Base-by-base conservation (phyloP, 2,888 invertebrate genomes). In the Mesorhabditis spiculigera region DNA sequence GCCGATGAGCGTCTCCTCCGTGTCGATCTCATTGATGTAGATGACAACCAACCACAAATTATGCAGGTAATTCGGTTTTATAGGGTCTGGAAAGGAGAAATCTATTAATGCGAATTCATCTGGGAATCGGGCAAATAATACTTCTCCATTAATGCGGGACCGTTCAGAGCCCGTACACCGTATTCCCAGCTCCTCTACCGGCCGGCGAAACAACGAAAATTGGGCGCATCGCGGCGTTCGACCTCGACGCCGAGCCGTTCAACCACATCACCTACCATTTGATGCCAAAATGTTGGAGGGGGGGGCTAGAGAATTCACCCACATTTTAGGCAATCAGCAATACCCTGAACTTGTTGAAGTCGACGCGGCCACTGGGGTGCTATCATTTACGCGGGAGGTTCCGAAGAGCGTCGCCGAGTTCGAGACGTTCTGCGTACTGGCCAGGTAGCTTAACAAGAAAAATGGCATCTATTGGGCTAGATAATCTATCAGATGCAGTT, bases 211-310 rank as follows among this genome's bases (percentile, higher is more conserved):
- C 58, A 3, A 50, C 8, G n/a, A 50, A 50, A 50, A 50, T 50
- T 50, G 58, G 58, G 10, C 8, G n/a, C 8, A 10, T 50, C 2
- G 10, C n/a, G 10, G 58, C 58, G 58, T 10, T 50, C 10, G 58
- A 50, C n/a, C 8, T 13, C 8, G 58, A 50, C n/a, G 58, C 8
- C 10, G n/a, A n/a, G n/a, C 58, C 58, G 58, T 13, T 13, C n/a
- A n/a, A 50, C n/a, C 58, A n/a, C 58, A 13, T 50, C 58, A 50
- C 58, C 58, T 50, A 50, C n/a, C 58, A 50, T 50, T n/a, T 50
- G 8, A 50, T 50, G 8, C 58, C 58, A 3, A n/a, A 50, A n/a
- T 50, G 58, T 50, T 13, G 1, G n/a, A 50, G 1, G 1, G 8
- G n/a, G 10, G n/a, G 3, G n/a, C 58, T 50, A 50, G 8, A 50